Conservation (phyloP, 2,888 invertebrate species). For the Drosophila tripunctata region DNA sequence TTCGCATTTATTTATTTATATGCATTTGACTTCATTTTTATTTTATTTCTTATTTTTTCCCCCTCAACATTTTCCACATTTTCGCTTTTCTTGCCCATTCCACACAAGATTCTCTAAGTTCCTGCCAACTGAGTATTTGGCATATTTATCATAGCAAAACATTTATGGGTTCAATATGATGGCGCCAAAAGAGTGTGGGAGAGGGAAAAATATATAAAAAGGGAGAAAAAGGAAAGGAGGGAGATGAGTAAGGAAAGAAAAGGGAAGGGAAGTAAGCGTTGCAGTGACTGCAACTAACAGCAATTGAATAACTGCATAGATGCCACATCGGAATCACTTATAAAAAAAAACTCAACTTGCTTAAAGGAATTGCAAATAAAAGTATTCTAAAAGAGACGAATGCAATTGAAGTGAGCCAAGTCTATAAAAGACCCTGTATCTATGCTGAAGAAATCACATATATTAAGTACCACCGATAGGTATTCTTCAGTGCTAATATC, state of each 20-base stretch:
- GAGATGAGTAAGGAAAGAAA: neutral
- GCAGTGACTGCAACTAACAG: conserved; percentile 21
- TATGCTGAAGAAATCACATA: too few relatives aligned
- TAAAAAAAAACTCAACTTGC: neutral
- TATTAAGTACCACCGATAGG: too few relatives aligned
- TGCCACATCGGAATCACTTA: neutral
- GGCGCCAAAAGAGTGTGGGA: neutral
- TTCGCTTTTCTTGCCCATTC: neutral
- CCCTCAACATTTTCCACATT: neutral
- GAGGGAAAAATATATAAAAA: neutral
- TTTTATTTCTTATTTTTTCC: too few relatives aligned
- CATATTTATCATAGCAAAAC: conserved; percentile 42
- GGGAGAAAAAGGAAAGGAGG: too few relatives aligned
- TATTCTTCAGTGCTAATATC: too few relatives aligned
- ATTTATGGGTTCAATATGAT: conserved; percentile 25
- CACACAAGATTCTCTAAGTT: neutral
- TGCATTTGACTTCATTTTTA: conserved; percentile 29
- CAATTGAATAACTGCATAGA: conserved; percentile 1
- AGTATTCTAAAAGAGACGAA: too few relatives aligned
- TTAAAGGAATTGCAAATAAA: neutral
- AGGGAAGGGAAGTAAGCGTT: neutral
- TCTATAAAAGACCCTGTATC: too few relatives aligned
- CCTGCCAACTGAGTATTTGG: conserved; percentile 23
- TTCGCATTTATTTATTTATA: conserved; percentile 57
- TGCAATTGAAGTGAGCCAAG: too few relatives aligned